Evolutionary conservation across 2,888 invertebrate species (phyloP), one percentile per base, ranked within the genome.

Genomic region (Aethes cnicana): DNA sequence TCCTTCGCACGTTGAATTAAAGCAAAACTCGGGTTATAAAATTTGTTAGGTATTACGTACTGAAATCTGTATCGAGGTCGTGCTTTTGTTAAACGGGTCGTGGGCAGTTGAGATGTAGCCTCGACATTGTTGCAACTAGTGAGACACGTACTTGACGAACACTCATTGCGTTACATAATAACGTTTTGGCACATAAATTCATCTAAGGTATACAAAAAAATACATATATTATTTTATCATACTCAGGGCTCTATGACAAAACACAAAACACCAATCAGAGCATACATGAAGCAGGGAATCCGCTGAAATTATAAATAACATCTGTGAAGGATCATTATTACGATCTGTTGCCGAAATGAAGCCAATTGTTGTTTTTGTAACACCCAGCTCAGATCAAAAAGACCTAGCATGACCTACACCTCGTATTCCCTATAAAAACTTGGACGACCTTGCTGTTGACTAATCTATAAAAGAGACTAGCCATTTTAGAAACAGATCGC

Each of bases 291-390:
- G 85, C 85, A 76, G 63, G 55, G 68, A 69, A 65, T 69, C 67
- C 72, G 78, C 73, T 72, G 72, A 65, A 68, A 77, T 75, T 77
- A 71, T 77, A 74, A 67, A 55, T 66, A 63, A 43, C 53, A 55
- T 52, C 57, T 68, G 61, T 74, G 68, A 72, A 66, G 59, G 46
- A 39, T 39, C 32, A 70, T 66, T 68, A 84, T 89, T 89, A 89
- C 88, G 88, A 89, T 87, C 88, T 89, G 88, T 87, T 87, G 82
- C 88, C 86, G 84, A 87, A 88, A 88, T 87, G 86, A 81, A 84
- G 86, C 88, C 88, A 86, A 88, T 88, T 56, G 57, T 39, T 54
- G 52, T 64, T 71, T 77, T 74, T 67, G 77, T 79, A 72, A 87
- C 88, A 89, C 88, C 88, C 88, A 89, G 88, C 76, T 88, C 88